A percentile compares a stretch with the other conserved stretches of the same genome.
Conservation (phyloP, 2,888 invertebrate species). For the Escarpia spicata region DNA sequence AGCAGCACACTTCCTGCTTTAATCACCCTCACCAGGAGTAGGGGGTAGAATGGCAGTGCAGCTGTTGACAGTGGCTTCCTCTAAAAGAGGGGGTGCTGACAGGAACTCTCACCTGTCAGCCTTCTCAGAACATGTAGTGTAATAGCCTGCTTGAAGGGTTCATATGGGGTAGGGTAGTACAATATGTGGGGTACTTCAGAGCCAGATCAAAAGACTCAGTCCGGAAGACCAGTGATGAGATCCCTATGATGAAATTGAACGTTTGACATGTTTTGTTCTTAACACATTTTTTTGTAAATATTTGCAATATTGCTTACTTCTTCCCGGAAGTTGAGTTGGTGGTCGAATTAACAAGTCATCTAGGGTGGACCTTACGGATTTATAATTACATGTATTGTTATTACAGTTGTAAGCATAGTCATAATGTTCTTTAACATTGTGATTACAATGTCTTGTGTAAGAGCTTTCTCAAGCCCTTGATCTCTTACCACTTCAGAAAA, state of each 20-base stretch:
- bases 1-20: slow-evolving; percentile 3
- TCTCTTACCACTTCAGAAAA: background rate
- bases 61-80: background rate
- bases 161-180: background rate
- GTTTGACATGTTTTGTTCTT: background rate
- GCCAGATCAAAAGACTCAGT: background rate
- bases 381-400: too few relatives aligned
- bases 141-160: background rate
- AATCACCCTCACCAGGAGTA: slow-evolving; percentile 6
- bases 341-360: too few relatives aligned
- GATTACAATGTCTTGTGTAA: background rate
- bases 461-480: background rate
- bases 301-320: background rate
- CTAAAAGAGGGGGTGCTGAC: background rate
- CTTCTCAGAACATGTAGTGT: background rate
- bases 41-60: background rate
- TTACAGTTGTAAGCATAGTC: too few relatives aligned
- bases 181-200: background rate
- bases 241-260: background rate
- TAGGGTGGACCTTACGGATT: too few relatives aligned
- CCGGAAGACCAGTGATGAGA: background rate
- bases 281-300: background rate
- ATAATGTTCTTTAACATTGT: too few relatives aligned
- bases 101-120: background rate
- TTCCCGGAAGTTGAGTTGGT: too few relatives aligned